Percentiles rank a stretch among this genome's conserved stretches.
Conservation (phyloP, 1,140 invertebrate genomes). For the Anoplophora glabripennis region DNA sequence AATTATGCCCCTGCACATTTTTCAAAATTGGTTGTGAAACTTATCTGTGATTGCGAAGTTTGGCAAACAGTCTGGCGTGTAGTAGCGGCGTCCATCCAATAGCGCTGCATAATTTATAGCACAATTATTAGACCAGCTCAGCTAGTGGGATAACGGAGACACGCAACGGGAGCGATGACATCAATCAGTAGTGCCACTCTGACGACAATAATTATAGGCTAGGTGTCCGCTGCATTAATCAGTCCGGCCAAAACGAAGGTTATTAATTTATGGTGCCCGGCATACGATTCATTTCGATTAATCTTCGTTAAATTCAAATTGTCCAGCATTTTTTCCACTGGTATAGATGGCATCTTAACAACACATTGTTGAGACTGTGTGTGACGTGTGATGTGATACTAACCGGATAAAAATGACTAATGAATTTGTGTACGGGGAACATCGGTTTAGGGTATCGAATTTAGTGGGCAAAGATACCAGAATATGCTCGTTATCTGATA, state of each 20-base stretch:
- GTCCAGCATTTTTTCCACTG: background rate
- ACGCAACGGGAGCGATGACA: slow-evolving; percentile 17
- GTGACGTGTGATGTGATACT: background rate
- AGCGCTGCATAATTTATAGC: too few relatives aligned
- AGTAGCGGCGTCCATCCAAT: too few relatives aligned
- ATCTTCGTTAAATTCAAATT: slow-evolving; percentile 6
- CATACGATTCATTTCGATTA: slow-evolving; percentile 3
- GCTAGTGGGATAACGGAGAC: too few relatives aligned
- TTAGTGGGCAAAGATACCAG: too few relatives aligned
- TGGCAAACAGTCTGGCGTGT: too few relatives aligned
- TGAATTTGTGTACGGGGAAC: background rate
- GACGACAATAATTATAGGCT: slow-evolving; percentile 24
- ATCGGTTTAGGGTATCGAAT: too few relatives aligned
- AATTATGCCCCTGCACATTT: too few relatives aligned
- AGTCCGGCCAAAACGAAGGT: slow-evolving; percentile 20
- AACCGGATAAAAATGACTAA: slow-evolving; percentile 1
- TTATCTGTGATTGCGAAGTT: too few relatives aligned
- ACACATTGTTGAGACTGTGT: slow-evolving; percentile 1
- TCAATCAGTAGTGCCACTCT: slow-evolving; percentile 26
- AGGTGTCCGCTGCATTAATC: slow-evolving; percentile 26
- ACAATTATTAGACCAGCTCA: too few relatives aligned
- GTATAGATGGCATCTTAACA: slow-evolving; percentile 4
- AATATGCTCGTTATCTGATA: too few relatives aligned
- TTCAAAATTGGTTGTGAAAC: too few relatives aligned
- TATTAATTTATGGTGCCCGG: slow-evolving; percentile 23